phyloP scores from a whole-genome alignment of 2,888 invertebrate species.

The Eurytoma adleriae region DNA sequence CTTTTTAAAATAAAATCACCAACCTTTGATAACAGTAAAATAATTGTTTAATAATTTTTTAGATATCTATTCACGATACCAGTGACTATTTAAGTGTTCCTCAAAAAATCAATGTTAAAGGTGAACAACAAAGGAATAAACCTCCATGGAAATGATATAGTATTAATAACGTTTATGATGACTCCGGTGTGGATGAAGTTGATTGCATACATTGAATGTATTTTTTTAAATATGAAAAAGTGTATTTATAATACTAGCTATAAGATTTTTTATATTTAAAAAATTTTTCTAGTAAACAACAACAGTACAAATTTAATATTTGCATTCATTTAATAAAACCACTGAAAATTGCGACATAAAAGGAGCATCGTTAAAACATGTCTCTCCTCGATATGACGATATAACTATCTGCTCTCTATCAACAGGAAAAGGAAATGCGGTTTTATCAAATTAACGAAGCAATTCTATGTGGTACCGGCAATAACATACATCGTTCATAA shows the following conservation, averaged over 20 bases:
- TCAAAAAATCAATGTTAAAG: conserved; percentile 64
- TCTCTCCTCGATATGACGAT: no score
- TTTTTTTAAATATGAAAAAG: neutral
- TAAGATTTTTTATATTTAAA: no score
- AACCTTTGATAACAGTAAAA: neutral
- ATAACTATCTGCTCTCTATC: conserved; percentile 8
- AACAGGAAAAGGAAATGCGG: conserved; percentile 42
- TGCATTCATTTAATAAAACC: no score
- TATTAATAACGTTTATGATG: conserved; percentile 48
- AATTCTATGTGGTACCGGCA: neutral
- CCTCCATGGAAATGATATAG: conserved; percentile 74
- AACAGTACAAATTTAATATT: no score
- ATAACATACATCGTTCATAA: no score
- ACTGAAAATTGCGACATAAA: no score
- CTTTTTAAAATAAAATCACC: neutral
- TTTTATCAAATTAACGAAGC: conserved; percentile 12
- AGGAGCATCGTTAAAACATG: no score
- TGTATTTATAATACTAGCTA: neutral
- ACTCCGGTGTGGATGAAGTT: conserved; percentile 66
- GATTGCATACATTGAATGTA: conserved; percentile 56
- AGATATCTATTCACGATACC: conserved; percentile 66
- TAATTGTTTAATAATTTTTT: conserved; percentile 22
- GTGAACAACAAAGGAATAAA: conserved; percentile 67
- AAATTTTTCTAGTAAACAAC: no score
- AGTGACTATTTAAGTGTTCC: conserved; percentile 68